These are phyloP conservation scores for Labia minor DNA, from an alignment of 2,888 invertebrate genomes.

Conservation along the genomic window DNA sequence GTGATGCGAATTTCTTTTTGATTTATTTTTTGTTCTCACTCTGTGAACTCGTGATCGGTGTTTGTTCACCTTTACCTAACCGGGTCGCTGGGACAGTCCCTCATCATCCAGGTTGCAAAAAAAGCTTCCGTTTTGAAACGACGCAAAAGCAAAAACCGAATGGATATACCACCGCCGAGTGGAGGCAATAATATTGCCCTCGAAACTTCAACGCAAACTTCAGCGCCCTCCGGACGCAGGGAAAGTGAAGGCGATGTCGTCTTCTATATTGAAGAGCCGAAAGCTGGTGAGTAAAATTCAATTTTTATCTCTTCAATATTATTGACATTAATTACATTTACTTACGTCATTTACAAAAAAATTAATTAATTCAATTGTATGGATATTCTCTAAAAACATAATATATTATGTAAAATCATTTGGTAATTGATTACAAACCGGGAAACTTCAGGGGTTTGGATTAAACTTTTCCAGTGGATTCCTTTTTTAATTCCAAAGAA, in stretches of 20 bases:
- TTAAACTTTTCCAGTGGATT: no score
- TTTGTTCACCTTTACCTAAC: not conserved
- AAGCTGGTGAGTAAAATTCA: conserved; percentile 36
- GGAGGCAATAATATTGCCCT: conserved; percentile 28
- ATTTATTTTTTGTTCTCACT: conserved; percentile 13
- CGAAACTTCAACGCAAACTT: conserved; percentile 29
- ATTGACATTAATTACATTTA: no score
- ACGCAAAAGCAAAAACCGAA: conserved; percentile 54
- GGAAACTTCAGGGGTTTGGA: no score
- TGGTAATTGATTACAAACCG: no score
- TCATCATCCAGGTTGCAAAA: conserved; percentile 61
- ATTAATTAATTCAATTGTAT: not conserved
- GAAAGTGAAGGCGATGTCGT: conserved; percentile 53
- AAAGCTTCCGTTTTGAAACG: conserved; percentile 61
- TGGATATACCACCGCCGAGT: conserved; percentile 39
- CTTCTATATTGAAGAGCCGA: conserved; percentile 49
- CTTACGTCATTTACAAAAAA: no score
- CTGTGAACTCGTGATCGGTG: conserved; percentile 4
- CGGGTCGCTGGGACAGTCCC: conserved; percentile 47
- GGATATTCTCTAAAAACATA: not conserved
- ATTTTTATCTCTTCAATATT: not conserved
- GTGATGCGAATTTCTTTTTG: conserved; percentile 15
- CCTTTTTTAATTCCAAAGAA: no score
- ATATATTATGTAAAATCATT: conserved; percentile 21
- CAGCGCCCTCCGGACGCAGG: conserved; percentile 33